phyloP scores from a whole-genome alignment of 2,113 vertebrate genomes.

The Paralichthys olivaceus region DNA sequence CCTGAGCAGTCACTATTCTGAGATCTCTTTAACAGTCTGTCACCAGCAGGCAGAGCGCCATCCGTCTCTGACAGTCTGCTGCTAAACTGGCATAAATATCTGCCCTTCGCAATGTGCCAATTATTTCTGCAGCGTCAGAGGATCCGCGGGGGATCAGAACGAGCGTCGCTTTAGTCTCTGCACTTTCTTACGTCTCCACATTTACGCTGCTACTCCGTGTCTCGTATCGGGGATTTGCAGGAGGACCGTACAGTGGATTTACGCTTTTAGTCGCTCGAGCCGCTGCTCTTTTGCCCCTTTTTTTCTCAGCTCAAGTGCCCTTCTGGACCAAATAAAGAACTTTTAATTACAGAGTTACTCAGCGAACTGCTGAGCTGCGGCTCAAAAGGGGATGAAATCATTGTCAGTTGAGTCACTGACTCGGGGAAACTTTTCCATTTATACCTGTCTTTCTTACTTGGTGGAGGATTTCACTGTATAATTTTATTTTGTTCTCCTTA shows the following conservation, averaged over 20 bases:
- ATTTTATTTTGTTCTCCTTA: conserved; percentile 13
- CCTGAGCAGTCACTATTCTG: conserved; percentile 62
- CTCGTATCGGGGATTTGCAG: conserved; percentile 16
- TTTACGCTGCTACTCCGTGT: conserved; percentile 40
- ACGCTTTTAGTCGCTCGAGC: not conserved
- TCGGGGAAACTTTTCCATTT: not conserved
- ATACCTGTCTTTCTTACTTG: not conserved
- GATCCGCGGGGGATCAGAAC: conserved; percentile 35
- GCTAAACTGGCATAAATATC: conserved; percentile 76
- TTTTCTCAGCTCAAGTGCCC: not conserved
- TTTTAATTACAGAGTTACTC: conserved; percentile 8
- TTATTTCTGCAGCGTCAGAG: conserved; percentile 68
- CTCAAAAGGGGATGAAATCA: not conserved
- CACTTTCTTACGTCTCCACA: conserved; percentile 22
- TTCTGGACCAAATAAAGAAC: conserved; percentile 15
- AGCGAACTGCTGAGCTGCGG: not conserved
- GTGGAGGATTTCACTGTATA: not conserved
- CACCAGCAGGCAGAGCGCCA: conserved; percentile 59
- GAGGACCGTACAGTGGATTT: not conserved
- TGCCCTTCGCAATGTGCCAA: conserved; percentile 61
- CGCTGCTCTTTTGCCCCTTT: conserved; percentile 14
- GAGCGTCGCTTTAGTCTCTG: conserved; percentile 35
- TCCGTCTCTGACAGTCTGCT: conserved; percentile 70
- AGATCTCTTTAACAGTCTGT: conserved; percentile 70
- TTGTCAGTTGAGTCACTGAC: not conserved